These are phyloP conservation scores for Mimumesa dahlbomi DNA, from an alignment of 2,888 invertebrate species.

Conservation along the genomic window DNA sequence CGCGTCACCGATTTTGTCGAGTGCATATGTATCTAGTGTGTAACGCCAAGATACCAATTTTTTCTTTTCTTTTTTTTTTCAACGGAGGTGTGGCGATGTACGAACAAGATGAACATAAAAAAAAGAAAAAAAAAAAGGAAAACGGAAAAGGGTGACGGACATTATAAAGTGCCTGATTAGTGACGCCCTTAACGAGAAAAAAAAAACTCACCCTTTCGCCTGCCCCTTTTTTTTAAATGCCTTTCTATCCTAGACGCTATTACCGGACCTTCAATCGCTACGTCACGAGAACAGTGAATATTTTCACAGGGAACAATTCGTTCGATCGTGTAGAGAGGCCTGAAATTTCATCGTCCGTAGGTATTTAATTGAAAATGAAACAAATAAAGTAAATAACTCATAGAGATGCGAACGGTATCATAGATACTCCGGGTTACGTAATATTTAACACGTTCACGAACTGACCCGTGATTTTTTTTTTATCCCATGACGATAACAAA, in stretches of 20 bases:
- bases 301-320: conserved; percentile 19
- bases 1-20: conserved; percentile 49
- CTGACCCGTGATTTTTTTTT: no score
- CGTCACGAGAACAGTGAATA: conserved; percentile 7
- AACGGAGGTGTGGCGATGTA: conserved; percentile 35
- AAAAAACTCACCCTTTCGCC: conserved; percentile 65
- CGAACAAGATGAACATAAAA: conserved; percentile 11
- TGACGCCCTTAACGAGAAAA: conserved; percentile 74
- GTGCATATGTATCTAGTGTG: conserved; percentile 27
- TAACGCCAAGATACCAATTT: conserved; percentile 30
- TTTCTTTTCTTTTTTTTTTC: no score
- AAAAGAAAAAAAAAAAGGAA: background rate
- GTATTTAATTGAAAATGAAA: no score
- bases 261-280: conserved; percentile 21
- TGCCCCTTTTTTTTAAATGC: conserved; percentile 55
- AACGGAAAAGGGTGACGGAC: conserved; percentile 69
- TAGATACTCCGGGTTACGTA: no score
- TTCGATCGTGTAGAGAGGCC: conserved; percentile 8
- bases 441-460: no score
- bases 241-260: conserved; percentile 29
- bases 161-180: conserved; percentile 79
- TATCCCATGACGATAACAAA: no score
- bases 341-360: conserved; percentile 8
- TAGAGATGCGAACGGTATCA: no score
- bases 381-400: background rate